These are phyloP conservation scores for Hycleus cichorii DNA, from an alignment of 1,140 invertebrate genomes.

Conservation along the genomic window DNA sequence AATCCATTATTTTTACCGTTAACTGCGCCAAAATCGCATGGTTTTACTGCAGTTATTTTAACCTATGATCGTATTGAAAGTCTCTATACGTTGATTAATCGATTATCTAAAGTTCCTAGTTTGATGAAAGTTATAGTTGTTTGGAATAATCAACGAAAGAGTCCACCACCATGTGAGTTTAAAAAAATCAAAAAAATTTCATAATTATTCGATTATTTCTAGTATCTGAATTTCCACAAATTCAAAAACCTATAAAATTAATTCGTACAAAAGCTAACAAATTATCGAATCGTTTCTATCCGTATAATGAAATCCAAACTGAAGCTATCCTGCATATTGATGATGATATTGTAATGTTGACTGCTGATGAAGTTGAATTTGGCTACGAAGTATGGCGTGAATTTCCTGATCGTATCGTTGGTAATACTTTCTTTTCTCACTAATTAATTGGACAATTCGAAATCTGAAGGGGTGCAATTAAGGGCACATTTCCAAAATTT, in stretches of 20 bases:
- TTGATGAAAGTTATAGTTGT: constrained; percentile 80
- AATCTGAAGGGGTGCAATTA: too few relatives aligned
- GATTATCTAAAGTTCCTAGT: constrained; percentile 74
- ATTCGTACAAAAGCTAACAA: constrained; percentile 87
- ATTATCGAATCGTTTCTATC: constrained; percentile 89
- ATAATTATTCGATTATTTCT: constrained; percentile 26
- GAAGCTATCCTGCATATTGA: constrained; percentile 88
- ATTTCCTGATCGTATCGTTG: constrained; percentile 87
- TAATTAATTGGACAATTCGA: too few relatives aligned
- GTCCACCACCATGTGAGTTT: constrained; percentile 66
- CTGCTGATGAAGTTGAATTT: constrained; percentile 87
- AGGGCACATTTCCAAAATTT: too few relatives aligned
- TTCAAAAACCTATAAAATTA: constrained; percentile 82
- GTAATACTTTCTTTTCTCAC: neutral
- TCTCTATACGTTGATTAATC: constrained; percentile 76
- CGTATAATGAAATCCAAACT: constrained; percentile 88
- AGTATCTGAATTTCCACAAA: constrained; percentile 81
- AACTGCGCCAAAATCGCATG: constrained; percentile 72
- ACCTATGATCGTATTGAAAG: constrained; percentile 87
- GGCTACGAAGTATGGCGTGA: constrained; percentile 85
- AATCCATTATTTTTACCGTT: constrained; percentile 80
- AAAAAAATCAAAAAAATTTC: neutral
- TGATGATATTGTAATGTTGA: constrained; percentile 92
- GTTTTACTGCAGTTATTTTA: constrained; percentile 88
- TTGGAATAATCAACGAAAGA: constrained; percentile 89